These are phyloP conservation scores for Campaea margaritaria DNA, from an alignment of 2,888 invertebrate species.

Conservation along the genomic window DNA sequence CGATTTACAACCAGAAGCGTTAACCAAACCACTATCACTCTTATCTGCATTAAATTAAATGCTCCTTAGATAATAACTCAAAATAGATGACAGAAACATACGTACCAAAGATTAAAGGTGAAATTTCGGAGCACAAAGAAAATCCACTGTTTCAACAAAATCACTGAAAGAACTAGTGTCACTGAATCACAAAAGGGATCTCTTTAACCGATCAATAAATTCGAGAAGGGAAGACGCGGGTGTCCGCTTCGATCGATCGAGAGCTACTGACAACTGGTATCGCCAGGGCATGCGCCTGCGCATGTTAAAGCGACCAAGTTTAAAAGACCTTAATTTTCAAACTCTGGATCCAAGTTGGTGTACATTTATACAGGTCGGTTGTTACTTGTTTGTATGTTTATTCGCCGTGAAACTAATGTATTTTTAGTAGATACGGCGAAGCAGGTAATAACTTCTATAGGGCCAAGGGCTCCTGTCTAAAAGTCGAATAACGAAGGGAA, in stretches of 20 bases:
- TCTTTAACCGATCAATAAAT: conserved; percentile 66
- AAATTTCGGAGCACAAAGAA: conserved; percentile 41
- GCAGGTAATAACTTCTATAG: conserved; percentile 74
- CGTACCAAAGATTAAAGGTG: conserved; percentile 47
- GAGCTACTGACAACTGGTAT: conserved; percentile 77
- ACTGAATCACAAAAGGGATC: conserved; percentile 61
- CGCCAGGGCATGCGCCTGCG: conserved; percentile 74
- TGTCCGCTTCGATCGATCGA: conserved; percentile 68
- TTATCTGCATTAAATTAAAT: conserved; percentile 63
- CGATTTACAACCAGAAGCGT: conserved; percentile 32
- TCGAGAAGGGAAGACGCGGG: conserved; percentile 49
- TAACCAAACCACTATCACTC: conserved; percentile 74
- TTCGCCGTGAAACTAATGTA: conserved; percentile 77
- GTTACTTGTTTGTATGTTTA: conserved; percentile 63
- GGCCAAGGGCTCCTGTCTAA: conserved; percentile 71
- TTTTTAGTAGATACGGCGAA: conserved; percentile 77
- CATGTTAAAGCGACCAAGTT: conserved; percentile 61
- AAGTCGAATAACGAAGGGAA: conserved; percentile 33
- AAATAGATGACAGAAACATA: conserved; percentile 43
- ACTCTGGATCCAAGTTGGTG: conserved; percentile 23
- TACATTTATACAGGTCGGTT: conserved; percentile 45
- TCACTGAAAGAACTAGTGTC: conserved; percentile 45
- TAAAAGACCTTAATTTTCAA: conserved; percentile 41
- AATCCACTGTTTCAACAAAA: conserved; percentile 46
- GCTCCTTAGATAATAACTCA: conserved; percentile 49